These are phyloP conservation scores for Dicentrarchus labrax DNA, from an alignment of 2,113 vertebrate genomes.

Conservation along the genomic window DNA sequence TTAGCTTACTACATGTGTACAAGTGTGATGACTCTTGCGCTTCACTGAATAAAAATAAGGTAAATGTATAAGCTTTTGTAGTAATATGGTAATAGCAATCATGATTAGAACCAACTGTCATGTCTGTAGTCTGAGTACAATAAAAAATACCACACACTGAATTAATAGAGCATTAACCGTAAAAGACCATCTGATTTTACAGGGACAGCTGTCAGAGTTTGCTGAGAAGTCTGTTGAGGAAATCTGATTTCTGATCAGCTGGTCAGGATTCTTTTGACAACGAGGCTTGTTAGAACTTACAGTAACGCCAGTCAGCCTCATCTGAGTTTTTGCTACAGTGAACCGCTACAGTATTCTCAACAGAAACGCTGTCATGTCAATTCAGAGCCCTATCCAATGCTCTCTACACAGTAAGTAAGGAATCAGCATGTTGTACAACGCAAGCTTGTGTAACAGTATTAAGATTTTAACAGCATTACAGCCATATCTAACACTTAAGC, in stretches of 20 bases:
- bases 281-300: constrained; percentile 19
- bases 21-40: background rate
- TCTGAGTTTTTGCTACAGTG: constrained; percentile 14
- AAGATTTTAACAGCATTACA: constrained; percentile 74
- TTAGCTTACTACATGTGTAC: constrained; percentile 15
- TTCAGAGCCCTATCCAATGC: constrained; percentile 15
- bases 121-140: background rate
- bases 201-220: constrained; percentile 41
- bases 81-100: background rate
- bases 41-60: background rate
- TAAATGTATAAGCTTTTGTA: background rate
- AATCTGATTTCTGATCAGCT: constrained; percentile 38
- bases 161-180: constrained; percentile 12
- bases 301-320: constrained; percentile 10
- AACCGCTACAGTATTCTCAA: constrained; percentile 20
- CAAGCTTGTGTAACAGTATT: constrained; percentile 73
- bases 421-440: constrained; percentile 72
- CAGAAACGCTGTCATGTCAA: constrained; percentile 18
- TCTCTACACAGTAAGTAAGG: constrained; percentile 52
- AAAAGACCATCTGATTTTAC: constrained; percentile 48
- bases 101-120: background rate
- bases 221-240: constrained; percentile 41
- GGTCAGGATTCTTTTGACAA: constrained; percentile 24
- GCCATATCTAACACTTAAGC: constrained; percentile 68
- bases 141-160: background rate